Evolutionary conservation across 2,797 vertebrate genomes (phyloP).

Genomic region (Pangasius mekongensis): DNA sequence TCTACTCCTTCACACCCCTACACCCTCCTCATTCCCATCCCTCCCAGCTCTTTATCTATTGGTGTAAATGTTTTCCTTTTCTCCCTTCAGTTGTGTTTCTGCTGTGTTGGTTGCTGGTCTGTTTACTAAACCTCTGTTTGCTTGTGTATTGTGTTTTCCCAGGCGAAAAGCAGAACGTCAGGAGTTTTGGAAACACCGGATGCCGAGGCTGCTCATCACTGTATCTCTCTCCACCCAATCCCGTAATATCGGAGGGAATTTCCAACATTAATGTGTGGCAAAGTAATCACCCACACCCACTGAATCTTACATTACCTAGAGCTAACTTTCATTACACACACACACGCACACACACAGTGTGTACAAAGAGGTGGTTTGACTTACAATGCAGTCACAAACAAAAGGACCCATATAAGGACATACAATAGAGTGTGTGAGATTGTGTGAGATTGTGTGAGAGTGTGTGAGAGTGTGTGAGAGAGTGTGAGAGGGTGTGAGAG

Average conservation of each 20-base stretch:
- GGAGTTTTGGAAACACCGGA: background rate
- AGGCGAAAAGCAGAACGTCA: background rate
- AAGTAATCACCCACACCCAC: conserved; percentile 18
- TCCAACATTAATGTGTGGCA: conserved; percentile 35
- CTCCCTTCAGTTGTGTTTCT: background rate
- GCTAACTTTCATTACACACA: conserved; percentile 4
- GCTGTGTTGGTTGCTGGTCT: background rate
- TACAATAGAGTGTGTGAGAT: background rate
- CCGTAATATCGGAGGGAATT: conserved; percentile 17
- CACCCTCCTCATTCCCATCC: background rate
- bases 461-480: too few relatives aligned
- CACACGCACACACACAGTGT: background rate
- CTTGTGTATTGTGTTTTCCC: conserved; percentile 12
- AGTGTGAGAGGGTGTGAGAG: too few relatives aligned
- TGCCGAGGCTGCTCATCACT: background rate
- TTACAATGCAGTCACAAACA: conserved; percentile 10
- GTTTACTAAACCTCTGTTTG: background rate
- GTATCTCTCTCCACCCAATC: background rate
- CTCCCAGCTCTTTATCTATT: background rate
- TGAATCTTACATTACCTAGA: conserved; percentile 5
- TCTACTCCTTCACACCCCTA: background rate
- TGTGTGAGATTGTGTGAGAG: too few relatives aligned
- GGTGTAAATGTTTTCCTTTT: background rate
- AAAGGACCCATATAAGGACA: background rate
- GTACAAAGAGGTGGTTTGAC: conserved; percentile 23